Percentiles rank a stretch among this genome's conserved stretches.
These are phyloP conservation scores for Gambelia wislizenii DNA, from an alignment of 2,797 vertebrate species.

Conservation along the genomic window DNA sequence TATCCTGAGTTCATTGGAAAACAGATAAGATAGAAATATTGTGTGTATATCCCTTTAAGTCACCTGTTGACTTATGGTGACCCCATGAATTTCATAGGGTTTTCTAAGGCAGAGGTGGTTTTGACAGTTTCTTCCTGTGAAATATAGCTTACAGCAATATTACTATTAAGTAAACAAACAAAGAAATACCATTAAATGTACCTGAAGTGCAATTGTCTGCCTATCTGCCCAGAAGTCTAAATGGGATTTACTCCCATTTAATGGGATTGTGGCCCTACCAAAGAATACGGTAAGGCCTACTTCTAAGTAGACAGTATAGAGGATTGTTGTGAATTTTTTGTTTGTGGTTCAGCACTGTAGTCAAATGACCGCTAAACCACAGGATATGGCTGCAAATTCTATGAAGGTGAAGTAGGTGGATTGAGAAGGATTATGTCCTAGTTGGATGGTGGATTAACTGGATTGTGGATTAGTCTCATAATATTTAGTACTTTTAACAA, in stretches of 20 bases:
- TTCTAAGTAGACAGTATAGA: neutral
- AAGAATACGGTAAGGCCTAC: neutral
- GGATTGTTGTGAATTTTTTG: neutral
- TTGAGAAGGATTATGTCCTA: neutral
- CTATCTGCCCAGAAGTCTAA: neutral
- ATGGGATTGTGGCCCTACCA: neutral
- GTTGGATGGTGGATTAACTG: neutral
- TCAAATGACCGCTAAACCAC: neutral
- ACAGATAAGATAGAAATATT: too few relatives aligned
- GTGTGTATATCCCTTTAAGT: too few relatives aligned
- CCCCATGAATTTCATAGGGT: too few relatives aligned
- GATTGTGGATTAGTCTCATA: neutral
- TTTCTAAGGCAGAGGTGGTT: too few relatives aligned
- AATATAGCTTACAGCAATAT: too few relatives aligned
- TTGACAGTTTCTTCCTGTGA: too few relatives aligned
- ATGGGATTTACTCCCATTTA: too few relatives aligned
- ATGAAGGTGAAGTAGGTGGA: neutral
- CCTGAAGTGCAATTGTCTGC: neutral
- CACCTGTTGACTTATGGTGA: too few relatives aligned
- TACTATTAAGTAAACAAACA: too few relatives aligned
- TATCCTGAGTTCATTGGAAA: too few relatives aligned
- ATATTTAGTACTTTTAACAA: constrained; percentile 14
- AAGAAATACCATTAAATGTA: neutral
- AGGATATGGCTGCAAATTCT: neutral
- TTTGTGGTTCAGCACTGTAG: neutral